A percentile compares a stretch with the other conserved stretches of the same genome.
Conservation (phyloP, 1,140 invertebrate species). For the Hycleus cichorii region DNA sequence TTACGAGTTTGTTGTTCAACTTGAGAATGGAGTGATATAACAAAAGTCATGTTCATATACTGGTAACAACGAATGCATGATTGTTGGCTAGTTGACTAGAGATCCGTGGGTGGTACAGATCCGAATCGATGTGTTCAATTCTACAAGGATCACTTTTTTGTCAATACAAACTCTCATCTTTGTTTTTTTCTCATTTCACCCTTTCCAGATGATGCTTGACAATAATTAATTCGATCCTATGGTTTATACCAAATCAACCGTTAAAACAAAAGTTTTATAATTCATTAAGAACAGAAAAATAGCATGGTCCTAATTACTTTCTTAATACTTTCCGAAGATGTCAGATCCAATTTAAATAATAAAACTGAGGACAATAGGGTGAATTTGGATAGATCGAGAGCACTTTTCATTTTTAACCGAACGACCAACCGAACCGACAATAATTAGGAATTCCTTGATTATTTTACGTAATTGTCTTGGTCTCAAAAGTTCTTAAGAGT, state of each 20-base stretch:
- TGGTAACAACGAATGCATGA: background rate
- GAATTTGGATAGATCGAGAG: constrained; percentile 1
- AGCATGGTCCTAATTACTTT: constrained; percentile 31
- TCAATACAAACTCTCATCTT: too few relatives aligned
- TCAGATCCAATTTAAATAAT: constrained; percentile 28
- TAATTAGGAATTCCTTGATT: constrained; percentile 34
- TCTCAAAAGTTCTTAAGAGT: constrained; percentile 27
- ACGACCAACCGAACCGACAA: constrained; percentile 20
- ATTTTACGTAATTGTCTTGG: constrained; percentile 27
- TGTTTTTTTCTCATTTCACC: too few relatives aligned
- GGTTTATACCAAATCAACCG: constrained; percentile 30
- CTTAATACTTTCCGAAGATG: constrained; percentile 32
- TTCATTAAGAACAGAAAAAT: constrained; percentile 27
- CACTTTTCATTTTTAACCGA: constrained; percentile 31
- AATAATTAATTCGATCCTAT: constrained; percentile 22
- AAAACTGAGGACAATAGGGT: constrained; percentile 23
- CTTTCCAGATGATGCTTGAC: too few relatives aligned
- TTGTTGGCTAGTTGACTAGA: background rate
- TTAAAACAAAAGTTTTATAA: constrained; percentile 29
- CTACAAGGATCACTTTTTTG: too few relatives aligned
- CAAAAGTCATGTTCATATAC: constrained; percentile 1
- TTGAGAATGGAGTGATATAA: background rate
- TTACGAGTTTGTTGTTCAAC: background rate
- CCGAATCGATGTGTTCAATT: too few relatives aligned
- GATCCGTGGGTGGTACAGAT: background rate